Percentiles rank a stretch among this genome's conserved stretches.
phyloP scores from a whole-genome alignment of 2,888 invertebrate genomes.

The Craniophora ligustri region DNA sequence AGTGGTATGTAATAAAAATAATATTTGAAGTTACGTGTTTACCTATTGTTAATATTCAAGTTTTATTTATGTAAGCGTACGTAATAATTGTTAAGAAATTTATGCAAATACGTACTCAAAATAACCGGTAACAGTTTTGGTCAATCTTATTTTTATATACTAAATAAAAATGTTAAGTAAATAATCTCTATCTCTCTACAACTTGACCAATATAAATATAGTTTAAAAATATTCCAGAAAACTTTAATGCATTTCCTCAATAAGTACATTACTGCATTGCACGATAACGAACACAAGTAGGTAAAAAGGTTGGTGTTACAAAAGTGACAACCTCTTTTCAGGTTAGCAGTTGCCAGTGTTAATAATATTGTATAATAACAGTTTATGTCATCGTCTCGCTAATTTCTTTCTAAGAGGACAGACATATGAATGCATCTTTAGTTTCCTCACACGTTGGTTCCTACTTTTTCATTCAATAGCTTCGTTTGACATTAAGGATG shows the following conservation, averaged over 20 bases:
- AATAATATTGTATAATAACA: slow-evolving; percentile 42
- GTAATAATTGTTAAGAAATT: slow-evolving; percentile 14
- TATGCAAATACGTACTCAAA: slow-evolving; percentile 21
- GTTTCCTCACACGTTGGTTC: slow-evolving; percentile 12
- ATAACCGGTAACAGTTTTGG: slow-evolving; percentile 11
- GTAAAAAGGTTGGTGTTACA: slow-evolving; percentile 23
- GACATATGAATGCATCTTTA: slow-evolving; percentile 3
- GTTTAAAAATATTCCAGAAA: not conserved
- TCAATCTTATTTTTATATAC: not conserved
- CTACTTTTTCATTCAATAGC: slow-evolving; percentile 2
- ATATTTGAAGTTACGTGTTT: slow-evolving; percentile 43
- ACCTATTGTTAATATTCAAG: slow-evolving; percentile 33
- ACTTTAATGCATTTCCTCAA: slow-evolving; percentile 2
- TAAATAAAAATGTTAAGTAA: not conserved
- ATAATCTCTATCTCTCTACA: no score
- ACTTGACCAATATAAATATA: no score
- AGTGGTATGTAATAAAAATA: slow-evolving; percentile 40
- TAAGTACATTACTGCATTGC: slow-evolving; percentile 12
- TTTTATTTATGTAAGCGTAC: slow-evolving; percentile 35
- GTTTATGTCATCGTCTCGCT: slow-evolving; percentile 32
- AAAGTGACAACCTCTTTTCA: slow-evolving; percentile 32
- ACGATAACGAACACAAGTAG: slow-evolving; percentile 17
- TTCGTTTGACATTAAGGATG: slow-evolving; percentile 13
- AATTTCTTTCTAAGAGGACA: slow-evolving; percentile 8
- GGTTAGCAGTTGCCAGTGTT: slow-evolving; percentile 16